Evolutionary conservation across 2,797 vertebrate genomes (phyloP), one percentile per base, ranked within the genome.

Genomic region (Brachymystax lenok): DNA sequence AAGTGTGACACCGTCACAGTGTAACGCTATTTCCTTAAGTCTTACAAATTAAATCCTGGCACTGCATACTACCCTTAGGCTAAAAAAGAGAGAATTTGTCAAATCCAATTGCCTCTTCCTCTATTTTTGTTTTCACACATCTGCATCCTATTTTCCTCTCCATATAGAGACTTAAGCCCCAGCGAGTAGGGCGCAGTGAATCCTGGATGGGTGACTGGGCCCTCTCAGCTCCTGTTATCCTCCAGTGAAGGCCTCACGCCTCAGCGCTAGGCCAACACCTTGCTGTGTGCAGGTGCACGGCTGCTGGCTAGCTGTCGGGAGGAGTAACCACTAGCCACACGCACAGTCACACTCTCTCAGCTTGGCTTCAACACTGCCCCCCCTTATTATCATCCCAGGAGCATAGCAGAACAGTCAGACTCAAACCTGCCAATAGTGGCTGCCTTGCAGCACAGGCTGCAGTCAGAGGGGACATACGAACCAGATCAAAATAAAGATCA

Each of bases 251-350:
- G 59, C 59, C 21, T 24, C 21, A 63, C 59, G 24, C 21, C 59
- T 63, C 21, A 12, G 21, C 12, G 21, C 59, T 63, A 24, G 59
- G 59, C 59, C 59, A 24, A 27, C 21, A 63, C 88, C 90, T 87
- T 81, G 83, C 84, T 82, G 88, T 87, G 89, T 93, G 91, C 92
- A 93, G 91, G 91, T 93, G 90, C 87, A 90, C 88, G 81, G 91
- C 93, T 92, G 90, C 88, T 89, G 90, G 59, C 59, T 63, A 63
- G 7, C 59, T 92, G 92, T 93, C 92, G 88, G 83, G 84, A 89
- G 79, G 79, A 89, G 85, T 92, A 90, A 89, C 83, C 84, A 90
- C 86, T 90, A 88, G 85, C 90, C 88, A 89, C 89, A 80, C 74
- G 80, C 77, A 74, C 80, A 56, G 75, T 77, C 69, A 73, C 70